A percentile compares a stretch with the other conserved stretches of the same genome.
phyloP scores from a whole-genome alignment of 1,140 invertebrate genomes.

The Ips typographus region DNA sequence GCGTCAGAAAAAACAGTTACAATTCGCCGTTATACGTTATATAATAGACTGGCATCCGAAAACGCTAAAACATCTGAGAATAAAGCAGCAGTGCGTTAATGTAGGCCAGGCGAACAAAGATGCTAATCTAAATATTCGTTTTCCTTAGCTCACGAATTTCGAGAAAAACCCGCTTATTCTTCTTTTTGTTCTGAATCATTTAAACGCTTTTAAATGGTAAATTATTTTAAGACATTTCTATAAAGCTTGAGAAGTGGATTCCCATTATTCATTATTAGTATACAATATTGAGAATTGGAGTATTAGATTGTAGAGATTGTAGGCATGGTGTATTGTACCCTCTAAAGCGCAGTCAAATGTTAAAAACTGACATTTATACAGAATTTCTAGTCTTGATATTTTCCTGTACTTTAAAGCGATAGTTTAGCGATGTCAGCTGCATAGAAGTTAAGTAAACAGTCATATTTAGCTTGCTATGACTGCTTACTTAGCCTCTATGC shows the following conservation, averaged over 20 bases:
- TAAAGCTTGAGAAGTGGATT: no score
- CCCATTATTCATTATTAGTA: no score
- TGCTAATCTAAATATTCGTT: conserved; percentile 25
- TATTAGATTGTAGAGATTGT: no score
- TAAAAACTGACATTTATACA: no score
- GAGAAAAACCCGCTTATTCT: conserved; percentile 14
- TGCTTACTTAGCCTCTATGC: no score
- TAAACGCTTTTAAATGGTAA: conserved; percentile 1
- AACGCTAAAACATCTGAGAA: conserved; percentile 20
- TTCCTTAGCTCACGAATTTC: conserved; percentile 10
- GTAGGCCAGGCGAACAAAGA: conserved; percentile 28
- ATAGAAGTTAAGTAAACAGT: no score
- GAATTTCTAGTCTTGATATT: no score
- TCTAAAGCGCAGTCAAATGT: no score
- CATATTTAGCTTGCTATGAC: no score
- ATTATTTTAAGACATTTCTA: background rate
- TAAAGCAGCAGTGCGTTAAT: conserved; percentile 10
- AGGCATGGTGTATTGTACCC: background rate
- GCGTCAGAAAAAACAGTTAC: conserved; percentile 15
- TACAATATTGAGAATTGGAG: no score
- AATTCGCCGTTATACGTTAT: conserved; percentile 12
- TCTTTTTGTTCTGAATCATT: background rate
- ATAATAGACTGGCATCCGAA: conserved; percentile 18
- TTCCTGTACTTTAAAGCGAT: no score
- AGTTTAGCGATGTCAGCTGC: no score